These are phyloP conservation scores for Strigamia transsilvanica DNA, from an alignment of 2,888 invertebrate species.

Conservation along the genomic window DNA sequence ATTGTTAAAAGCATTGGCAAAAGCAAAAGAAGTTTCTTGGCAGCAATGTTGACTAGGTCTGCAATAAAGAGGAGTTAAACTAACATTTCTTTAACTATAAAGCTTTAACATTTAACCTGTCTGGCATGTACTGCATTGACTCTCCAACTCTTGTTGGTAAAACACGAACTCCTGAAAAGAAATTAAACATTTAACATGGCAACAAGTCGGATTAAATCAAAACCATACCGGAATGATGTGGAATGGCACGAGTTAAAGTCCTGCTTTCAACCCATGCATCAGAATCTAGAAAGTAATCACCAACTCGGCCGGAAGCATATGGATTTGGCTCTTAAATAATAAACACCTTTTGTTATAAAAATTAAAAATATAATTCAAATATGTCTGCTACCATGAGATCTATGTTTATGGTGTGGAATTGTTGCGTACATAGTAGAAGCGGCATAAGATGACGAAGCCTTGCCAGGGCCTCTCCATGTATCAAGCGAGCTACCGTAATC, in stretches of 20 bases:
- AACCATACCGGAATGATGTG: background rate
- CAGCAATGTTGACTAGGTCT: background rate
- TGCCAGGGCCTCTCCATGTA: background rate
- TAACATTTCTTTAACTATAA: background rate
- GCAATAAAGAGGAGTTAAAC: background rate
- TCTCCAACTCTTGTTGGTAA: background rate
- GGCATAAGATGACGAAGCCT: background rate
- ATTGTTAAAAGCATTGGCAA: background rate
- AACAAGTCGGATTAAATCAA: background rate
- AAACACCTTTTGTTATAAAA: background rate
- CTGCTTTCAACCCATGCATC: constrained; percentile 5
- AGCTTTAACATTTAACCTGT: background rate
- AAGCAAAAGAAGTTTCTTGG: constrained; percentile 1
- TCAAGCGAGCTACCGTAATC: constrained; percentile 6
- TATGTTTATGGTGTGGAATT: background rate
- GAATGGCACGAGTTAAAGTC: constrained; percentile 30
- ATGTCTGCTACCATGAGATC: background rate
- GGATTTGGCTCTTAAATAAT: background rate
- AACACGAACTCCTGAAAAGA: background rate
- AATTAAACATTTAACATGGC: too few relatives aligned
- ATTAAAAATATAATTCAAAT: background rate
- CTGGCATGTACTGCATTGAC: background rate
- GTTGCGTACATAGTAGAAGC: constrained; percentile 3
- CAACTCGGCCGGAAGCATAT: constrained; percentile 21
- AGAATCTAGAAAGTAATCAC: constrained; percentile 33